Conservation (phyloP, 1,140 invertebrate genomes). For the Choristoneura fumiferana region DNA sequence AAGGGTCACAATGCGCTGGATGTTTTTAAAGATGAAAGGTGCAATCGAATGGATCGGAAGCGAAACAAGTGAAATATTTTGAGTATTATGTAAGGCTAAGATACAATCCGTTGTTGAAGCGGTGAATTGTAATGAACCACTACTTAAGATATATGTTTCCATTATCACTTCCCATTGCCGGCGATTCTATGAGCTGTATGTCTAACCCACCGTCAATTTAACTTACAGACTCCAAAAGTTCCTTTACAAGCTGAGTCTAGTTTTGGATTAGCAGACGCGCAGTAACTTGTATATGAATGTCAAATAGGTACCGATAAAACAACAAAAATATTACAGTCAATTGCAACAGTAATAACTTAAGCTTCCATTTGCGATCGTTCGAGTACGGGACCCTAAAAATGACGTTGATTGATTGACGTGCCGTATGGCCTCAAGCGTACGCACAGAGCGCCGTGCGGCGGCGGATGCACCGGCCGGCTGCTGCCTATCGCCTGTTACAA, state of each 20-base stretch:
- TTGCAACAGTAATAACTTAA: too few species aligned
- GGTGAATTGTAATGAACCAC: conserved; percentile 51
- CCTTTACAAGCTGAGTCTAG: too few species aligned
- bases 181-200: too few species aligned
- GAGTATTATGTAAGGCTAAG: conserved; percentile 50
- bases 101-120: conserved; percentile 41
- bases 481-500: conserved; percentile 62
- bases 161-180: conserved; percentile 33
- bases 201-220: too few species aligned
- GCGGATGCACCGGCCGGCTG: conserved; percentile 21
- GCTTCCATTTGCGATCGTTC: too few species aligned
- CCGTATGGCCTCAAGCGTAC: too few species aligned
- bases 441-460: background rate
- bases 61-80: conserved; percentile 52
- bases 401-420: too few species aligned
- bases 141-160: conserved; percentile 29
- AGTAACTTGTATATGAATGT: too few species aligned
- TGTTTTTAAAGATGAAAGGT: conserved; percentile 19
- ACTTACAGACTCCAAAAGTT: too few species aligned
- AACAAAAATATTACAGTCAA: too few species aligned
- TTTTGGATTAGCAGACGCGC: too few species aligned
- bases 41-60: conserved; percentile 28
- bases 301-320: too few species aligned
- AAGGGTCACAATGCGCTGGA: background rate
- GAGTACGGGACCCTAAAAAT: conserved; percentile 16